A percentile compares a stretch with the other conserved stretches of the same genome.
Evolutionary conservation across 2,888 invertebrate genomes (phyloP).

Genomic region (Laspeyria flexula): DNA sequence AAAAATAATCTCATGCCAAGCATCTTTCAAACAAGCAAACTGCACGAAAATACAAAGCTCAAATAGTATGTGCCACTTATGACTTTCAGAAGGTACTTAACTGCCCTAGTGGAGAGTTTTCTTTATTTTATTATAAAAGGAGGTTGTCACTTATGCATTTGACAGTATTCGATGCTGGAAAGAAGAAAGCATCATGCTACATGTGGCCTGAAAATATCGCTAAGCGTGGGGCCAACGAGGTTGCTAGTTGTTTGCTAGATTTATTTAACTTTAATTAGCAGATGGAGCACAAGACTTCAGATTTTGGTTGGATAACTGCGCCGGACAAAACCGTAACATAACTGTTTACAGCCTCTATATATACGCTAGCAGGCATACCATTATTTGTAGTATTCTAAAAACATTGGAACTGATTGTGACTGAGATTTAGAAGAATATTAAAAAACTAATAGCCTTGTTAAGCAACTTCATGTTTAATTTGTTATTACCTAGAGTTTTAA

Average conservation of each 20-base stretch:
- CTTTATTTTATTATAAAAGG: conserved; percentile 28
- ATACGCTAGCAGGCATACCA: neutral
- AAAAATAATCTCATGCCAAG: conserved; percentile 1
- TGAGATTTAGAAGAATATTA: no score
- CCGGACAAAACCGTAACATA: conserved; percentile 29
- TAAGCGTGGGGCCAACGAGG: conserved; percentile 20
- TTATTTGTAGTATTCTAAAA: no score
- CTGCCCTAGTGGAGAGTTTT: conserved; percentile 19
- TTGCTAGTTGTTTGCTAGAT: conserved; percentile 16
- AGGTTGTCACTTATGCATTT: conserved; percentile 19
- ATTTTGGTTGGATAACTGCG: conserved; percentile 23
- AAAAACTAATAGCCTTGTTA: no score
- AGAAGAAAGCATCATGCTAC: conserved; percentile 17
- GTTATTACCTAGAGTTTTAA: no score
- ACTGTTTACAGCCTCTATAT: conserved; percentile 19
- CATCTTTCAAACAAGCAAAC: conserved; percentile 6
- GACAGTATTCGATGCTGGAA: conserved; percentile 17
- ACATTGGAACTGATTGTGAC: no score
- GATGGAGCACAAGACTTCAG: conserved; percentile 1
- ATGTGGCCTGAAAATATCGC: conserved; percentile 19
- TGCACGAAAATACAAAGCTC: conserved; percentile 10
- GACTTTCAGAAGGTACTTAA: conserved; percentile 27
- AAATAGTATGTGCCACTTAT: conserved; percentile 12
- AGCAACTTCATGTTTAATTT: no score
- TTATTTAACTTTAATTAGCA: conserved; percentile 4